Conservation (phyloP, 2,113 vertebrate species). For the Caranx melampygus region DNA sequence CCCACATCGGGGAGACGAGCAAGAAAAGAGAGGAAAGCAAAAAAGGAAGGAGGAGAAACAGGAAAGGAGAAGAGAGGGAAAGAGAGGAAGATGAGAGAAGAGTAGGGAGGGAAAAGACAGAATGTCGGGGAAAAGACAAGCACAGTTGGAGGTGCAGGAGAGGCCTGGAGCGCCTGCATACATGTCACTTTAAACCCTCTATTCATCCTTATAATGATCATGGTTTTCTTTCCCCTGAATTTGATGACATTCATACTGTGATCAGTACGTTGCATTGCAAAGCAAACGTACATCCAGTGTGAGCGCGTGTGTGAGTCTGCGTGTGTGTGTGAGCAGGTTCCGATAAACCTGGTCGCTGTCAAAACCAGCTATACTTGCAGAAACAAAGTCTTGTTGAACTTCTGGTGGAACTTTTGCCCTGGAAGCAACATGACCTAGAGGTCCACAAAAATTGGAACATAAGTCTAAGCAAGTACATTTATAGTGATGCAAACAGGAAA, state of each 20-base stretch:
- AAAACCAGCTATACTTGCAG: background rate
- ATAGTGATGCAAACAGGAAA: slow-evolving; percentile 2
- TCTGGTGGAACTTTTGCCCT: background rate
- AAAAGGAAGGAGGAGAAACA: slow-evolving; percentile 44
- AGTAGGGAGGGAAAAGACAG: slow-evolving; percentile 38
- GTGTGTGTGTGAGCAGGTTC: background rate
- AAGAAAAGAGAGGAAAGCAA: slow-evolving; percentile 26
- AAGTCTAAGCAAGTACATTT: background rate
- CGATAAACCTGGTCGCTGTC: background rate
- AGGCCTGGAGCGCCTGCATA: background rate
- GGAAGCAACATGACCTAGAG: background rate
- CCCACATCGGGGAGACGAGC: slow-evolving; percentile 53
- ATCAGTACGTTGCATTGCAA: background rate
- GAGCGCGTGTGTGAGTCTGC: too few relatives aligned
- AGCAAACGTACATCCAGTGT: background rate
- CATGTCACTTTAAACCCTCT: slow-evolving; percentile 25
- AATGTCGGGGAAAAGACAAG: background rate
- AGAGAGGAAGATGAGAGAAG: slow-evolving; percentile 29
- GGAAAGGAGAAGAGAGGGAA: slow-evolving; percentile 17
- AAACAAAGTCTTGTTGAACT: background rate
- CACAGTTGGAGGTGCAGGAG: background rate
- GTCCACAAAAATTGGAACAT: background rate
- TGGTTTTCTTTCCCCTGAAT: slow-evolving; percentile 7
- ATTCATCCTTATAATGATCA: background rate
- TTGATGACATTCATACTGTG: background rate